Percentiles rank a stretch among this genome's conserved stretches.
phyloP scores from a whole-genome alignment of 2,888 invertebrate genomes.

The Emmelina monodactyla region DNA sequence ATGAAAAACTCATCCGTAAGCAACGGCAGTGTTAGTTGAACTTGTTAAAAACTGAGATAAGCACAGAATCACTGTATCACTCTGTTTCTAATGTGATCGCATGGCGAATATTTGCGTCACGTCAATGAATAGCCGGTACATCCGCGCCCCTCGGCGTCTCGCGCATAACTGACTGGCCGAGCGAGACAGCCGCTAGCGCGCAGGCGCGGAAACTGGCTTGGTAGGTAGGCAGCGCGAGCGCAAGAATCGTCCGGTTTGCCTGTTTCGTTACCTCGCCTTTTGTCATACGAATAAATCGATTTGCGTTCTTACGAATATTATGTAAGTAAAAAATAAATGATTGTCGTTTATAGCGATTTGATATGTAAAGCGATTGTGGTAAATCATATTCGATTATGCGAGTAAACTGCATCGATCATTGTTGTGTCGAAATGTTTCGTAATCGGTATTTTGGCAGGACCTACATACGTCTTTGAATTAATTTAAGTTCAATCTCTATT shows the following conservation, averaged over 20 bases:
- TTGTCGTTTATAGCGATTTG: background rate
- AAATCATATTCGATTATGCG: background rate
- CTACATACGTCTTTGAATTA: too few species aligned
- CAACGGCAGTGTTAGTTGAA: background rate
- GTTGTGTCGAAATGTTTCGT: too few species aligned
- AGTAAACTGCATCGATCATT: too few species aligned
- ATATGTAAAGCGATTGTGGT: background rate
- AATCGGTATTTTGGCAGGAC: too few species aligned
- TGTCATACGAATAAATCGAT: constrained; percentile 43
- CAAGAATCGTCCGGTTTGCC: constrained; percentile 53
- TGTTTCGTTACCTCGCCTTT: constrained; percentile 42
- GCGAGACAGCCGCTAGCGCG: constrained; percentile 2
- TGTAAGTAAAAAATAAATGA: constrained; percentile 25
- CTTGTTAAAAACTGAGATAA: background rate
- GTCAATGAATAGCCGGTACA: constrained; percentile 21
- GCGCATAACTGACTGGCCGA: constrained; percentile 36
- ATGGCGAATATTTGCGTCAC: constrained; percentile 33
- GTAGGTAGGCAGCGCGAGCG: constrained; percentile 36
- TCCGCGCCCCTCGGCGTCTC: constrained; percentile 31
- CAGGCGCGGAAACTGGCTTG: constrained; percentile 37
- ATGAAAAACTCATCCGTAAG: background rate
- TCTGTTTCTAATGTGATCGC: constrained; percentile 28
- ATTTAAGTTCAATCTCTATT: too few species aligned
- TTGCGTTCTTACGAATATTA: constrained; percentile 35
- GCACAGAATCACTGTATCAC: background rate